Percentiles rank a stretch among this genome's conserved stretches.
Conservation (phyloP, 2,113 vertebrate species). For the Epinephelus lanceolatus region DNA sequence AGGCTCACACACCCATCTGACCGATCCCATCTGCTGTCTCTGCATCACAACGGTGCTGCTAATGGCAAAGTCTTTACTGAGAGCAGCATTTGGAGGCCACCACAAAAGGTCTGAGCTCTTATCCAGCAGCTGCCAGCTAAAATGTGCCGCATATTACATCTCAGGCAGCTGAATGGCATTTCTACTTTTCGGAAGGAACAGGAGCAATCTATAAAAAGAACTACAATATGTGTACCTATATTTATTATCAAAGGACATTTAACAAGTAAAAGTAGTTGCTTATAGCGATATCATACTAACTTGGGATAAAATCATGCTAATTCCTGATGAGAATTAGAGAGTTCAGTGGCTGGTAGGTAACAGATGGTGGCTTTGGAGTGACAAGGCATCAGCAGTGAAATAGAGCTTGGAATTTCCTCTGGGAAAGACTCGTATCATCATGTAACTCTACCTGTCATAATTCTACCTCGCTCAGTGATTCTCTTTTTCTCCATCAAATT, state of each 20-base stretch:
- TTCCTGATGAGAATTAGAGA: slow-evolving; percentile 7
- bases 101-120: slow-evolving; percentile 1
- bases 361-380: slow-evolving; percentile 50
- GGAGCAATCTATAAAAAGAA: neutral
- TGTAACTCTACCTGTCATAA: slow-evolving; percentile 44
- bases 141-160: slow-evolving; percentile 6
- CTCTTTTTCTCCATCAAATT: slow-evolving; percentile 16
- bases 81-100: slow-evolving; percentile 30
- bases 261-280: neutral
- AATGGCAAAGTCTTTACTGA: slow-evolving; percentile 27
- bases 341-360: slow-evolving; percentile 24
- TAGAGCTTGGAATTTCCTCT: slow-evolving; percentile 38
- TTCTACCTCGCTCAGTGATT: slow-evolving; percentile 12
- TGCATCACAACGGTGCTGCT: slow-evolving; percentile 3
- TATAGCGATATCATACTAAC: neutral
- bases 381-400: slow-evolving; percentile 54
- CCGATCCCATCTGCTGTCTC: neutral
- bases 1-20: neutral
- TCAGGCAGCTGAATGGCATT: neutral
- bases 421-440: slow-evolving; percentile 38
- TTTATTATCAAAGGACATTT: neutral
- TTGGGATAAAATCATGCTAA: neutral
- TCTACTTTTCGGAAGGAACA: neutral
- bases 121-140: slow-evolving; percentile 27
- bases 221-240: neutral